phyloP scores from a whole-genome alignment of 2,797 vertebrate species.

The Kryptolebias ocellatus region DNA sequence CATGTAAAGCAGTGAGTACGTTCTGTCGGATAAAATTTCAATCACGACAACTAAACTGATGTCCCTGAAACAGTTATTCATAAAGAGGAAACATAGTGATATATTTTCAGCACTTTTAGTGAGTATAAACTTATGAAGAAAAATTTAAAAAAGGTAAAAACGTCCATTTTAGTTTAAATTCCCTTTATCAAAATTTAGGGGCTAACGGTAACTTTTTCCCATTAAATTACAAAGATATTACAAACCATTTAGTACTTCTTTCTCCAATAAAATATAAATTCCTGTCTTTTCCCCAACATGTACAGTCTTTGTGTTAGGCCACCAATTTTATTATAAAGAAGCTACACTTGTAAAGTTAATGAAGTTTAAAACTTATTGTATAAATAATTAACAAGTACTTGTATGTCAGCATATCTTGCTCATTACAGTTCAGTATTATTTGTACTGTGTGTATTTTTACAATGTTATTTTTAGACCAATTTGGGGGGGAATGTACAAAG shows the following conservation, averaged over 20 bases:
- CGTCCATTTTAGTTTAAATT: conserved; percentile 39
- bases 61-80: conserved; percentile 46
- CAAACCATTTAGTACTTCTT: conserved; percentile 67
- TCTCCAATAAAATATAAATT: conserved; percentile 87
- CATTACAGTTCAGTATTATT: conserved; percentile 96
- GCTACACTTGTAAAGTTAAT: conserved; percentile 80
- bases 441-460: conserved; percentile 99
- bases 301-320: conserved; percentile 88
- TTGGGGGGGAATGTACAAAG: conserved; percentile 72
- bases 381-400: conserved; percentile 93
- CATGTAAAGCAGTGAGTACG: conserved; percentile 87
- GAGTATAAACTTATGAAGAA: conserved; percentile 72
- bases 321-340: conserved; percentile 91
- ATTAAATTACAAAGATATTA: conserved; percentile 54
- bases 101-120: conserved; percentile 82
- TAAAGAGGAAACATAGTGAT: conserved; percentile 61
- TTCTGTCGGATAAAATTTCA: conserved; percentile 84
- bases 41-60: conserved; percentile 44
- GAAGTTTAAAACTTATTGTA: conserved; percentile 86
- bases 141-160: conserved; percentile 30
- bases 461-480: conserved; percentile 98
- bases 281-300: conserved; percentile 88
- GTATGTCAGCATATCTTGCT: conserved; percentile 90
- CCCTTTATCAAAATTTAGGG: conserved; percentile 26
- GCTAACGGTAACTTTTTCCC: conserved; percentile 48